These are phyloP conservation scores for Xerus inauris DNA, from an alignment of 2,113 vertebrate genomes.

Conservation along the genomic window DNA sequence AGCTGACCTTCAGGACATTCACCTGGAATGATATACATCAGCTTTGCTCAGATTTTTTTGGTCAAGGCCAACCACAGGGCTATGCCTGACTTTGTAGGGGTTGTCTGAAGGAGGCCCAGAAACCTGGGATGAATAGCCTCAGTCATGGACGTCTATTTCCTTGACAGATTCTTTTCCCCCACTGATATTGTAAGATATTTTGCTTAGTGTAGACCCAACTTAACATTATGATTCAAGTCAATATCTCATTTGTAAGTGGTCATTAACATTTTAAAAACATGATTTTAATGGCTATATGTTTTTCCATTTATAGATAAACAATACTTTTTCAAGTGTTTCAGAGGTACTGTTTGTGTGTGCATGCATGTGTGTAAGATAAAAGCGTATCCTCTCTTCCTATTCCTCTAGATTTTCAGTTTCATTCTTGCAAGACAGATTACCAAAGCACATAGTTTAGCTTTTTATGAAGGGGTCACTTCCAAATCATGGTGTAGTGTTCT, in stretches of 20 bases:
- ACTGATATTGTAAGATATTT: neutral
- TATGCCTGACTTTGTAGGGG: neutral
- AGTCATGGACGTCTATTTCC: neutral
- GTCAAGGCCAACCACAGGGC: neutral
- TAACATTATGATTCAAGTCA: neutral
- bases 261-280: neutral
- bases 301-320: neutral
- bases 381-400: neutral
- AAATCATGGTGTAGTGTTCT: neutral
- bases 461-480: neutral
- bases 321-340: neutral
- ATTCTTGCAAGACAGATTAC: neutral
- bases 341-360: neutral
- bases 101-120: neutral
- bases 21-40: neutral
- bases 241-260: neutral
- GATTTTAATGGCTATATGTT: neutral
- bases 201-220: neutral
- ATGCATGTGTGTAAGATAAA: neutral
- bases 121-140: neutral
- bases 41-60: neutral
- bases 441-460: neutral
- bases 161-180: neutral
- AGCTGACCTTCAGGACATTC: neutral
- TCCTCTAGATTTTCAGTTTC: neutral